A percentile compares a stretch with the other conserved stretches of the same genome.
Conservation (phyloP, 2,113 vertebrate genomes). For the Barnardius zonarius region DNA sequence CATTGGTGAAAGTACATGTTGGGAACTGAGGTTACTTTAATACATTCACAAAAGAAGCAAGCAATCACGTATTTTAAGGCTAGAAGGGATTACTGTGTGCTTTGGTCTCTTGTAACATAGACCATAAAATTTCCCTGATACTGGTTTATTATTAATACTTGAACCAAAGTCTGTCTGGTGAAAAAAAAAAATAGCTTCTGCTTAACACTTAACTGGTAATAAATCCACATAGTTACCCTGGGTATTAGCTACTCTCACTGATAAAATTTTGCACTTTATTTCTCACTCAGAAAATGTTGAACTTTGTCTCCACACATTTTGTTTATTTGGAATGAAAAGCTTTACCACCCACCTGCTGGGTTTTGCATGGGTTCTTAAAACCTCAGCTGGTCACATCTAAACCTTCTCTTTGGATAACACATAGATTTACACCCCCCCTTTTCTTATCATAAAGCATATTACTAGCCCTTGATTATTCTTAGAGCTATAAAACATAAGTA, state of each 20-base stretch:
- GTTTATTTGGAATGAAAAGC: not conserved
- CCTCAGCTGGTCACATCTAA: not conserved
- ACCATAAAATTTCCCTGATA: not conserved
- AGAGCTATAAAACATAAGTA: not conserved
- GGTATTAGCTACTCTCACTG: not conserved
- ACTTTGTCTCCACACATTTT: not conserved
- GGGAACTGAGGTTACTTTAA: not conserved
- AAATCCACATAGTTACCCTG: not conserved
- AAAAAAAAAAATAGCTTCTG: not conserved
- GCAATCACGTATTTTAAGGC: not conserved
- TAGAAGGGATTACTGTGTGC: not conserved
- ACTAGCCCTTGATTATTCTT: not conserved
- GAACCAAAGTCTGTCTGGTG: not conserved
- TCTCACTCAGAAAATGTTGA: not conserved
- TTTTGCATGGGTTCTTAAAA: not conserved
- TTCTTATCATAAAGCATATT: not conserved
- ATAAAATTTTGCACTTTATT: not conserved
- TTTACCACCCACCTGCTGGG: not conserved
- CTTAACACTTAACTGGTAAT: not conserved
- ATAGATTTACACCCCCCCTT: not conserved
- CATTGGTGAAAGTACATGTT: not conserved
- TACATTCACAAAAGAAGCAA: not conserved
- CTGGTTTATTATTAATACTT: not conserved
- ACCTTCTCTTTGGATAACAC: not conserved
- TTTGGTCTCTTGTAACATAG: not conserved